Evolutionary conservation across 2,113 vertebrate genomes (phyloP).

Genomic region (Hypocryptadius cinnamomeus): DNA sequence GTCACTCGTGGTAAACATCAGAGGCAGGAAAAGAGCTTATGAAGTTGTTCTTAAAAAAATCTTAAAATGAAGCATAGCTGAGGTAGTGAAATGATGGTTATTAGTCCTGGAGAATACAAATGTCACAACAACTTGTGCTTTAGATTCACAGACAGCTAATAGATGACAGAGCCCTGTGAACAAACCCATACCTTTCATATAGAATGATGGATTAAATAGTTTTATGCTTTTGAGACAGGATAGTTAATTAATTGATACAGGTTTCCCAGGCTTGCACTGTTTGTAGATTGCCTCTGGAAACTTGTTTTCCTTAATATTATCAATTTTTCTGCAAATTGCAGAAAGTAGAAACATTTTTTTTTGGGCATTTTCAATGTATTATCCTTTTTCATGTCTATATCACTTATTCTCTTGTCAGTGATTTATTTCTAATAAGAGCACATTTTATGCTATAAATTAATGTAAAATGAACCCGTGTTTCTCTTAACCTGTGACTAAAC

Average conservation of each 20-base stretch:
- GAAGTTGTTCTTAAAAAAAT: not conserved
- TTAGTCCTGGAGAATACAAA: not conserved
- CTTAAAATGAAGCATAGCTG: not conserved
- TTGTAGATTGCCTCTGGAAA: not conserved
- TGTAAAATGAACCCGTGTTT: not conserved
- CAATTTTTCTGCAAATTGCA: not conserved
- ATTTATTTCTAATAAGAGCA: not conserved
- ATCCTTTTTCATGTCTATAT: not conserved
- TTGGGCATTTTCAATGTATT: not conserved
- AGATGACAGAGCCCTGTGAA: not conserved
- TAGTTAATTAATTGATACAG: slow-evolving; percentile 16
- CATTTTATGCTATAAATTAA: not conserved
- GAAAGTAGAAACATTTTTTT: not conserved
- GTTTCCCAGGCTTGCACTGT: not conserved
- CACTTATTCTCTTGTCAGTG: not conserved
- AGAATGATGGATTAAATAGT: not conserved
- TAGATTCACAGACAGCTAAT: not conserved
- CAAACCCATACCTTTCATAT: not conserved
- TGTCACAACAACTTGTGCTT: not conserved
- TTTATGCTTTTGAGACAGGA: not conserved
- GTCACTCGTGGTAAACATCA: not conserved
- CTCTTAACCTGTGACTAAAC: slow-evolving; percentile 4
- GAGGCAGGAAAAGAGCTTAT: not conserved
- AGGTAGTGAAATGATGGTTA: not conserved
- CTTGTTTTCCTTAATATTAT: not conserved